These are phyloP conservation scores for Lithophane socia DNA, from an alignment of 2,888 invertebrate genomes.

Conservation along the genomic window DNA sequence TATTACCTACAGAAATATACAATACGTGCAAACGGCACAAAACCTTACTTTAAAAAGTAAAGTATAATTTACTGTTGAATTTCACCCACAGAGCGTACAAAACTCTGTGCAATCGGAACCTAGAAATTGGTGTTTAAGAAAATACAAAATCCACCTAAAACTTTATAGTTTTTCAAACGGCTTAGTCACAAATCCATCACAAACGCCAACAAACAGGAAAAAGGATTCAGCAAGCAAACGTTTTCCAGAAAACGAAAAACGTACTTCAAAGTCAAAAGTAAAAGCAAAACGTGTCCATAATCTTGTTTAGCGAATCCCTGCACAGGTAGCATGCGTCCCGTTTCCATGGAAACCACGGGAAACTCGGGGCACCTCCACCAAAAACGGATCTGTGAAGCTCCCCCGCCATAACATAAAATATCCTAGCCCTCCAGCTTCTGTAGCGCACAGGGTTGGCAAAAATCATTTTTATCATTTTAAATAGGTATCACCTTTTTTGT, in stretches of 20 bases:
- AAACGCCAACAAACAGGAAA: slow-evolving; percentile 8
- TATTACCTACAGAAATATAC: neutral
- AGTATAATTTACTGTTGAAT: too few relatives aligned
- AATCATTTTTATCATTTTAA: neutral
- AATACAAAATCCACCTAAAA: neutral
- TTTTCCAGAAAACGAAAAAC: slow-evolving; percentile 34
- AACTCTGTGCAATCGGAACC: neutral
- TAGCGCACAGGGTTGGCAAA: slow-evolving; percentile 50
- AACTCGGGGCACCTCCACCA: slow-evolving; percentile 60
- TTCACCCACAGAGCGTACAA: neutral
- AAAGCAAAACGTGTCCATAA: slow-evolving; percentile 35
- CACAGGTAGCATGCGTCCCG: slow-evolving; percentile 68
- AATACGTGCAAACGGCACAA: neutral
- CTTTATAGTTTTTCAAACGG: neutral
- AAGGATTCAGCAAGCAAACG: slow-evolving; percentile 17
- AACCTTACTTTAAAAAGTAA: neutral
- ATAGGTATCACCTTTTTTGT: neutral
- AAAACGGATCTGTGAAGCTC: slow-evolving; percentile 65
- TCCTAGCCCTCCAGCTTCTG: slow-evolving; percentile 66
- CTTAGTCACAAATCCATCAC: neutral
- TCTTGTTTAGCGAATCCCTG: slow-evolving; percentile 50
- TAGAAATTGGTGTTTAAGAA: neutral
- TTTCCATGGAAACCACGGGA: slow-evolving; percentile 76
- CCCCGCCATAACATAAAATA: slow-evolving; percentile 74
- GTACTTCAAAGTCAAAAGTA: slow-evolving; percentile 51